Conservation (phyloP, 2,113 vertebrate species). For the Nibea albiflora region DNA sequence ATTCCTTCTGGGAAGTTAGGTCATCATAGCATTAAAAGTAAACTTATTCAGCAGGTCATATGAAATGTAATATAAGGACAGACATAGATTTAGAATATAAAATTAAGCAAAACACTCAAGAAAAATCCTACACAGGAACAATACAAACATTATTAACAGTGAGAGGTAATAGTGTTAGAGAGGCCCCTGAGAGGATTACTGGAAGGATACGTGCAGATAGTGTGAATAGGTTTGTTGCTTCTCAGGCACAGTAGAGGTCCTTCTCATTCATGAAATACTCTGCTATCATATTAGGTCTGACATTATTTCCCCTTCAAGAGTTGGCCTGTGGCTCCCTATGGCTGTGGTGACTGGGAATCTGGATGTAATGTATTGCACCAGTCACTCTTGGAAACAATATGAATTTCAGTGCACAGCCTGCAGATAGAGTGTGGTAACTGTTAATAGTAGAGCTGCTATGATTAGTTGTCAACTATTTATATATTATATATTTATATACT, state of each 20-base stretch:
- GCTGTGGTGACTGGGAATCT: background rate
- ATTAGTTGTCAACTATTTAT: too few species aligned
- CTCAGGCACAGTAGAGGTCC: background rate
- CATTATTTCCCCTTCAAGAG: slow-evolving; percentile 15
- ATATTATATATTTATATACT: too few species aligned
- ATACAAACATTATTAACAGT: slow-evolving; percentile 3
- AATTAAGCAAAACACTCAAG: background rate
- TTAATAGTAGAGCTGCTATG: background rate
- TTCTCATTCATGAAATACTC: slow-evolving; percentile 17
- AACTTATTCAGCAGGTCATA: background rate
- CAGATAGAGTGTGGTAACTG: background rate
- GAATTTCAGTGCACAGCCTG: background rate
- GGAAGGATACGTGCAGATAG: background rate
- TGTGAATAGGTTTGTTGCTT: slow-evolving; percentile 17
- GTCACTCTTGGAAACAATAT: slow-evolving; percentile 1
- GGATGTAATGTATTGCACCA: slow-evolving; percentile 14
- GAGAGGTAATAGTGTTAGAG: background rate
- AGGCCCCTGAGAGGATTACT: slow-evolving; percentile 10
- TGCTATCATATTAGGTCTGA: background rate
- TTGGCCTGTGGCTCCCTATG: slow-evolving; percentile 14
- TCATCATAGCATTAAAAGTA: background rate
- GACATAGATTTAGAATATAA: background rate
- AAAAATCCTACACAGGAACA: background rate
- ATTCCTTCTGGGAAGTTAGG: background rate
- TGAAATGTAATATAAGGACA: background rate